These are phyloP conservation scores for Osmerus mordax DNA, from an alignment of 2,113 vertebrate species.

Conservation along the genomic window DNA sequence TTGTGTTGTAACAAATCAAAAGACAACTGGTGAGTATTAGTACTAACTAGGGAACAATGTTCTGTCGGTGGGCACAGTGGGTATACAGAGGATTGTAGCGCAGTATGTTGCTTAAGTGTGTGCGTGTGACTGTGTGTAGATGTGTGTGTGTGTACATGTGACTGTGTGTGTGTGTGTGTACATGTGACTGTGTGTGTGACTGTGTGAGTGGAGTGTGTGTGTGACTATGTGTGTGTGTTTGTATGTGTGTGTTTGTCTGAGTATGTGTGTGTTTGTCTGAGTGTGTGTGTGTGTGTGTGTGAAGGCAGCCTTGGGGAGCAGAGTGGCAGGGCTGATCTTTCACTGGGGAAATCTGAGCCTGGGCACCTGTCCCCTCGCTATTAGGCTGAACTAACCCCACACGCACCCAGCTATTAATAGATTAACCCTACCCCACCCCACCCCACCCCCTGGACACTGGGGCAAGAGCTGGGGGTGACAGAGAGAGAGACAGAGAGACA, in stretches of 20 bases:
- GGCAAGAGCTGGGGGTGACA: background rate
- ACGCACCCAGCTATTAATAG: conserved; percentile 78
- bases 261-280: conserved; percentile 24
- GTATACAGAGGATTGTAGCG: conserved; percentile 15
- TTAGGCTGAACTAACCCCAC: conserved; percentile 65
- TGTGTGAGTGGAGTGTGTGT: conserved; percentile 21
- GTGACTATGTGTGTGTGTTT: conserved; percentile 26
- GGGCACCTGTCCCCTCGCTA: conserved; percentile 80
- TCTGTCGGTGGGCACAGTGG: conserved; percentile 13
- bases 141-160: conserved; percentile 36
- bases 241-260: conserved; percentile 13
- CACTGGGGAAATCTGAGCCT: conserved; percentile 78
- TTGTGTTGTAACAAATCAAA: conserved; percentile 39
- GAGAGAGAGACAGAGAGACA: too few species aligned
- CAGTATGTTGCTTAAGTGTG: background rate
- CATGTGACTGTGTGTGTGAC: conserved; percentile 35
- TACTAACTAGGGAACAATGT: background rate
- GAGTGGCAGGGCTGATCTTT: conserved; percentile 78
- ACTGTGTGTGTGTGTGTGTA: conserved; percentile 34
- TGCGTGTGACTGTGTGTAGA: conserved; percentile 9
- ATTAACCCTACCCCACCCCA: conserved; percentile 19
- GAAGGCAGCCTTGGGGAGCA: conserved; percentile 55
- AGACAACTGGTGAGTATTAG: conserved; percentile 34
- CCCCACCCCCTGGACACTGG: background rate
- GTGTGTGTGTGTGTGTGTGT: conserved; percentile 31